Evolutionary conservation across 2,113 vertebrate species (phyloP).

Genomic region (Pterocles burchelli): DNA sequence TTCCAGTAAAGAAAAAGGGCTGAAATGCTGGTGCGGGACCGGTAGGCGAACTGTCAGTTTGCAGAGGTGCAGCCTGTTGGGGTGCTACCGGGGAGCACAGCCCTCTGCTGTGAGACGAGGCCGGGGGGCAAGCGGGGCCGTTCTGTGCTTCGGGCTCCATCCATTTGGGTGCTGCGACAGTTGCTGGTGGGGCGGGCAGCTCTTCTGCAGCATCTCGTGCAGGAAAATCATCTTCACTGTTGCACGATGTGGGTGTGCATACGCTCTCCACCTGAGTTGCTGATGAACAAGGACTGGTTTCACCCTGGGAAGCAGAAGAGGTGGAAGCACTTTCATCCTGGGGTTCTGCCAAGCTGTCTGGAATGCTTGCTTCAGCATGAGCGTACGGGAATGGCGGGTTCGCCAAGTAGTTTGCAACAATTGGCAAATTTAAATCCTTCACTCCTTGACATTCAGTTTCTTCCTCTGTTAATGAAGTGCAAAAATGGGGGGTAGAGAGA

Average conservation of each 20-base stretch:
- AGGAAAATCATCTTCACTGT: not conserved
- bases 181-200: accelerated
- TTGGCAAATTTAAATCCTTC: constrained; percentile 75
- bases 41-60: constrained; percentile 44
- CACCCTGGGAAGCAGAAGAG: constrained; percentile 49
- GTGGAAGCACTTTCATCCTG: constrained; percentile 70
- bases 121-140: constrained; percentile 41
- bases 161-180: not conserved
- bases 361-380: constrained; percentile 63
- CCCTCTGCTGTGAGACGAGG: constrained; percentile 34
- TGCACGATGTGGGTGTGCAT: not conserved
- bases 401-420: constrained; percentile 80
- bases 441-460: constrained; percentile 77
- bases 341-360: constrained; percentile 36
- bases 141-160: constrained; percentile 7
- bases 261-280: not conserved
- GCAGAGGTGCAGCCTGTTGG: constrained; percentile 39
- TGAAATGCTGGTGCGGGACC: constrained; percentile 78
- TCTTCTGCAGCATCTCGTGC: accelerated
- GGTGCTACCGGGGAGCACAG: constrained; percentile 56
- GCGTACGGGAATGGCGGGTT: constrained; percentile 74
- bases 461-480: constrained; percentile 72
- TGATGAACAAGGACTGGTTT: constrained; percentile 4
- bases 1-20: constrained; percentile 87
- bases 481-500: not conserved